Percentiles rank a stretch among this genome's conserved stretches.
Evolutionary conservation across 2,888 invertebrate genomes (phyloP).

Genomic region (Sinhomidia bicolor): DNA sequence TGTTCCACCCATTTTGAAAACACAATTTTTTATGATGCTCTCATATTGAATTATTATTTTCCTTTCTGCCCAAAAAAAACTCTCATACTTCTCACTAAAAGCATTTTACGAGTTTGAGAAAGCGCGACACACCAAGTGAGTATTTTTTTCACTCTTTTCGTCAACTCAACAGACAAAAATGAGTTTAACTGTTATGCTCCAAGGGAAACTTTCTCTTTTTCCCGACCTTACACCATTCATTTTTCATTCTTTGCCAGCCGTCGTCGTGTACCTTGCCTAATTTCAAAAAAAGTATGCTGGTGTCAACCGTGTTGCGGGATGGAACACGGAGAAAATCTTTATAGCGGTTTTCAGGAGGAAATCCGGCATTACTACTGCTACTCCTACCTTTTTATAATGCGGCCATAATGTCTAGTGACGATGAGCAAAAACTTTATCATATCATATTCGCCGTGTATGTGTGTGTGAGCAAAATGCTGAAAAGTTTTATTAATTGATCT

Average conservation of each 20-base stretch:
- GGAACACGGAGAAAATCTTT: too few relatives aligned
- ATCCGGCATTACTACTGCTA: not conserved
- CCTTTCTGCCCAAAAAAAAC: not conserved
- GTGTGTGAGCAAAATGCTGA: not conserved
- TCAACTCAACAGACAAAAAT: not conserved
- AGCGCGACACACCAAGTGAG: not conserved
- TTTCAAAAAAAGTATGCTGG: too few relatives aligned
- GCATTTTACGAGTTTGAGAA: not conserved
- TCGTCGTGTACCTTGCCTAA: not conserved
- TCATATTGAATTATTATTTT: slow-evolving; percentile 36
- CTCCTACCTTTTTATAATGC: not conserved
- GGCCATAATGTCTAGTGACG: too few relatives aligned
- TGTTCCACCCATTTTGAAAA: slow-evolving; percentile 18
- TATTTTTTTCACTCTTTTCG: not conserved
- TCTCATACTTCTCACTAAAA: slow-evolving; percentile 31
- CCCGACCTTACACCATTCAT: not conserved
- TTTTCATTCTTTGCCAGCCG: not conserved
- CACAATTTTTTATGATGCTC: slow-evolving; percentile 7
- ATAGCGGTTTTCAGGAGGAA: not conserved
- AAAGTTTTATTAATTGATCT: not conserved
- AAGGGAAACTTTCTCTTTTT: not conserved
- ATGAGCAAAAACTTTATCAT: not conserved
- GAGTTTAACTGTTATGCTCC: not conserved
- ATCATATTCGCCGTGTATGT: too few relatives aligned
- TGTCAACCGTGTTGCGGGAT: too few relatives aligned